These are phyloP conservation scores for Cinclus cinclus DNA, from an alignment of 2,113 vertebrate genomes.

Conservation along the genomic window DNA sequence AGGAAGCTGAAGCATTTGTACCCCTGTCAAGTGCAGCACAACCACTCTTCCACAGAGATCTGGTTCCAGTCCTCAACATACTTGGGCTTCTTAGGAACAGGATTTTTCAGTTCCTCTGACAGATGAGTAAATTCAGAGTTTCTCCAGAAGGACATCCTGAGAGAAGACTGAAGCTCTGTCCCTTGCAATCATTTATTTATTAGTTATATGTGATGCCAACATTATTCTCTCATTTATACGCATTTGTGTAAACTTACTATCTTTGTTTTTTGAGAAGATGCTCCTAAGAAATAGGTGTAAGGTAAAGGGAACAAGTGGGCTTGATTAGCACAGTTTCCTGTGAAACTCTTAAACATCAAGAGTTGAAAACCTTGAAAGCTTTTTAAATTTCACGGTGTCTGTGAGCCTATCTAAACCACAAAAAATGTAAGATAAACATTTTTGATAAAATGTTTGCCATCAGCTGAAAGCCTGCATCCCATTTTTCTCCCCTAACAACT, in stretches of 20 bases:
- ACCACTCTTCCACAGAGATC: not conserved
- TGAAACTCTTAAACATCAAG: not conserved
- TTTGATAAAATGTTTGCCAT: not conserved
- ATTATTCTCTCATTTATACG: rapidly evolving
- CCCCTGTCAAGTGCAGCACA: rapidly evolving
- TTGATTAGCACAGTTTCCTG: not conserved
- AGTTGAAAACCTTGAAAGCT: not conserved
- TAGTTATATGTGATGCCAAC: not conserved
- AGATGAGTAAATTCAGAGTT: not conserved
- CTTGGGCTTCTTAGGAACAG: not conserved
- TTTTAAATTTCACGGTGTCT: not conserved
- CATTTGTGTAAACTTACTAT: not conserved
- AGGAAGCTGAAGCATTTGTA: not conserved
- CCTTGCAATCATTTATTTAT: not conserved
- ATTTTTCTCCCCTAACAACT: not conserved
- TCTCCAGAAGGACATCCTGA: not conserved
- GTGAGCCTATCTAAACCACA: not conserved
- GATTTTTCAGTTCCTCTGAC: not conserved
- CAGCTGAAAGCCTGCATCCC: not conserved
- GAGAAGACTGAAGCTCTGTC: not conserved
- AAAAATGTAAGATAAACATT: not conserved
- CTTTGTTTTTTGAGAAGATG: not conserved
- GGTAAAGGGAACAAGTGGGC: not conserved
- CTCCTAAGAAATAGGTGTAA: not conserved
- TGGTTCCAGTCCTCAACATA: not conserved